Conservation (phyloP, 2,113 vertebrate genomes). For the Festucalex cinctus region DNA sequence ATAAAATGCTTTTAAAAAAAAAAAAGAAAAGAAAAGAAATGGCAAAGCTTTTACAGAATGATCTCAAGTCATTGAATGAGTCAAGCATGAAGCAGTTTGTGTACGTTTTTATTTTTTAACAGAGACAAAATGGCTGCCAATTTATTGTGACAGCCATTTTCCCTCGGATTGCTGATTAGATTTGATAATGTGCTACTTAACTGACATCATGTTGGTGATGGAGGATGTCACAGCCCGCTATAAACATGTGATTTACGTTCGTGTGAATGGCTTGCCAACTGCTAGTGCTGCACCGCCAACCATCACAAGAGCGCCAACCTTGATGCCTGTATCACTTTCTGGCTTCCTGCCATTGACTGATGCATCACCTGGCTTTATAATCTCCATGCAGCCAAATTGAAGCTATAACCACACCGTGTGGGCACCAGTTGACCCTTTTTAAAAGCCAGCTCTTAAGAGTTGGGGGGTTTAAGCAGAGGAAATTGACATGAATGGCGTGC, state of each 20-base stretch:
- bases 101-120: constrained; percentile 35
- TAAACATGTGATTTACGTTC: constrained; percentile 66
- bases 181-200: constrained; percentile 72
- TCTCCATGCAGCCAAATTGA: constrained; percentile 50
- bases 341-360: constrained; percentile 64
- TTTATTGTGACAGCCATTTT: constrained; percentile 53
- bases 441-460: constrained; percentile 33
- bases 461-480: too few species aligned
- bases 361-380: constrained; percentile 59
- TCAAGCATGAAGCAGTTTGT: constrained; percentile 51
- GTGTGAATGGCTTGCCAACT: constrained; percentile 49
- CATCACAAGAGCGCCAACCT: constrained; percentile 55
- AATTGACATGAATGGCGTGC: too few species aligned
- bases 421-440: constrained; percentile 29
- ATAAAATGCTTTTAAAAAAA: constrained; percentile 73
- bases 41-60: constrained; percentile 47
- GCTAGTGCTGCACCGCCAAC: constrained; percentile 49
- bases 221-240: constrained; percentile 29
- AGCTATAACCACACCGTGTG: constrained; percentile 11
- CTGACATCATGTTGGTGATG: constrained; percentile 42
- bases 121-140: constrained; percentile 39
- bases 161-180: constrained; percentile 68
- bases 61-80: constrained; percentile 57
- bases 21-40: too few species aligned
- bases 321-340: constrained; percentile 36